Evolutionary conservation across 2,797 vertebrate species (phyloP).

Genomic region (Serranus cabrilla): DNA sequence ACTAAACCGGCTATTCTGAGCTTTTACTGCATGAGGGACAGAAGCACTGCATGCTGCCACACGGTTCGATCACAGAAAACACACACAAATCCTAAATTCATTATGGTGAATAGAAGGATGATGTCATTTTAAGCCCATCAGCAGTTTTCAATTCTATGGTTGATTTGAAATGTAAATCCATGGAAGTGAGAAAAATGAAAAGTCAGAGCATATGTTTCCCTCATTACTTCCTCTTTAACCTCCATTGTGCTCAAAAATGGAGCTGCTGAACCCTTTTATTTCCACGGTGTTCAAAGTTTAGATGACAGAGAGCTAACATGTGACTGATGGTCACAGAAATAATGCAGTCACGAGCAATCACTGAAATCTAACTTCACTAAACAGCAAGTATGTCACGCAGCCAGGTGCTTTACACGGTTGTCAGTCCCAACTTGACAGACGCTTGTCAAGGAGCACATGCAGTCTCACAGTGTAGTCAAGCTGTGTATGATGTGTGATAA

Average conservation of each 20-base stretch:
- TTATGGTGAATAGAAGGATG: neutral
- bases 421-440: no score
- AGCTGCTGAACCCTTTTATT: neutral
- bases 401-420: no score
- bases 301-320: no score
- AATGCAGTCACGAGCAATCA: no score
- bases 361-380: no score
- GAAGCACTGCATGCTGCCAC: constrained; percentile 3
- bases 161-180: neutral
- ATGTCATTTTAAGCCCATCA: neutral
- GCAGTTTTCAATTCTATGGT: neutral
- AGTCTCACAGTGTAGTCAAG: no score
- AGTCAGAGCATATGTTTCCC: neutral
- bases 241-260: neutral
- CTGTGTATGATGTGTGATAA: no score
- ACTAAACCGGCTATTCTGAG: constrained; percentile 76
- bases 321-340: no score
- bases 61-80: constrained; percentile 7
- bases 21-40: constrained; percentile 31
- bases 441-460: no score
- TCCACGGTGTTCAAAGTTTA: no score
- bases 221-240: constrained; percentile 5
- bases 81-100: neutral
- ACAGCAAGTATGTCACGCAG: no score
- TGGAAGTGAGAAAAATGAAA: neutral